Evolutionary conservation across 2,797 vertebrate genomes (phyloP).

Genomic region (Alauda arvensis): DNA sequence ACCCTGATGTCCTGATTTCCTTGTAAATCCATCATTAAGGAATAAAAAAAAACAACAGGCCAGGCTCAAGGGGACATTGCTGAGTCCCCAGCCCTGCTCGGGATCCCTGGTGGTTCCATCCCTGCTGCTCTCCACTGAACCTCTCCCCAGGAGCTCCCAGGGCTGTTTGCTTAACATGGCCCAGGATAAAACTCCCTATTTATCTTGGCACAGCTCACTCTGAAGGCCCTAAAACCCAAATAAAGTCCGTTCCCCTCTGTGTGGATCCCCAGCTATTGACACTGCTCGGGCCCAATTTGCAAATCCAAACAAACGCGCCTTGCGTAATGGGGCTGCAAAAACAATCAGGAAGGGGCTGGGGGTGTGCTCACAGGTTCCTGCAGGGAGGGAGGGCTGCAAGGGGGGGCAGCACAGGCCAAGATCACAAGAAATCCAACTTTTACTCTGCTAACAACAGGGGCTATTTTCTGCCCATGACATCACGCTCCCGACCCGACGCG

Average conservation of each 20-base stretch:
- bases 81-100: fast-evolving
- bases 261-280: conserved; percentile 31
- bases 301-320: not conserved
- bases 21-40: conserved; percentile 24
- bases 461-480: conserved; percentile 42
- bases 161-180: not conserved
- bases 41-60: not conserved
- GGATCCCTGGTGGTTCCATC: not conserved
- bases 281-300: conserved; percentile 16
- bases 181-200: conserved; percentile 13
- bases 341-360: conserved; percentile 42
- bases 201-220: not conserved
- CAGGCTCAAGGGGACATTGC: not conserved
- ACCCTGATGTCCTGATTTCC: not conserved
- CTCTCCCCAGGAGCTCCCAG: conserved; percentile 1
- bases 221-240: conserved; percentile 37
- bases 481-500: not conserved
- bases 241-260: conserved; percentile 1
- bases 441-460: conserved; percentile 14
- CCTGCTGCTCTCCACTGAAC: conserved; percentile 4
- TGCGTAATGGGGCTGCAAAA: conserved; percentile 52
- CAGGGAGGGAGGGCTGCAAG: conserved; percentile 16
- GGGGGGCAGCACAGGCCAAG: not conserved
- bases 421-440: conserved; percentile 14
- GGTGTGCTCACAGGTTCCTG: conserved; percentile 2